A percentile compares a stretch with the other conserved stretches of the same genome.
These are phyloP conservation scores for Adelognathus sp. DNA, from an alignment of 2,888 invertebrate species.

Conservation along the genomic window DNA sequence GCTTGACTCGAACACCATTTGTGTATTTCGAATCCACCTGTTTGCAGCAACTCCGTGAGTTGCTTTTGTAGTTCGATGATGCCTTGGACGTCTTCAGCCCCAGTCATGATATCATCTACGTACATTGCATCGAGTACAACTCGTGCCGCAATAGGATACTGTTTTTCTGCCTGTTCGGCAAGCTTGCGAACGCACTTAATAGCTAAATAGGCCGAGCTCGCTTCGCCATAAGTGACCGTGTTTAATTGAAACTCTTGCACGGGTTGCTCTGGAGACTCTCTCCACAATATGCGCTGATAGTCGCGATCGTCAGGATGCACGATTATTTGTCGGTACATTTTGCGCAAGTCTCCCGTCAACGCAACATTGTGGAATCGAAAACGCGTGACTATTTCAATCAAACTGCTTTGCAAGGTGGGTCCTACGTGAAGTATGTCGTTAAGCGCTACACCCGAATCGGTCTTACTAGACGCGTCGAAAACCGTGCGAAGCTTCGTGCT, in stretches of 20 bases:
- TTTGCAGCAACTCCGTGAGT: slow-evolving; percentile 2
- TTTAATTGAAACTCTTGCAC: slow-evolving; percentile 14
- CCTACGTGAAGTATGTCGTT: slow-evolving; percentile 65
- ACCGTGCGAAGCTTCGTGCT: slow-evolving; percentile 68
- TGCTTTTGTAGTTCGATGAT: slow-evolving; percentile 44
- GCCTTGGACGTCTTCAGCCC: slow-evolving; percentile 49
- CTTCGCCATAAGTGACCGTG: slow-evolving; percentile 55
- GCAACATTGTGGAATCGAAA: slow-evolving; percentile 62
- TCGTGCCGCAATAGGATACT: slow-evolving; percentile 54
- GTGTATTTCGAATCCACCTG: slow-evolving; percentile 37
- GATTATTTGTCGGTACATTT: slow-evolving; percentile 66
- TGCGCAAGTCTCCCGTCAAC: slow-evolving; percentile 66
- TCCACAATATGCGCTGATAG: slow-evolving; percentile 45
- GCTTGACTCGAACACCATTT: slow-evolving; percentile 40
- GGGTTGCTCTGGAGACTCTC: slow-evolving; percentile 5
- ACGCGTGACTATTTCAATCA: slow-evolving; percentile 58
- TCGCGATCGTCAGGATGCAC: slow-evolving; percentile 33
- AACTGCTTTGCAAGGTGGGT: slow-evolving; percentile 58
- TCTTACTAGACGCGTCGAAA: slow-evolving; percentile 66
- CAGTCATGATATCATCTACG: slow-evolving; percentile 51
- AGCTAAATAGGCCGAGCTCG: slow-evolving; percentile 61
- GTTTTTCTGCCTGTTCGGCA: slow-evolving; percentile 45
- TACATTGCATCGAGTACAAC: slow-evolving; percentile 28
- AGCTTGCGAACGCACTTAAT: slow-evolving; percentile 58
- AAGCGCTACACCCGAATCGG: slow-evolving; percentile 31